These are phyloP conservation scores for Heteromyza rotundicornis DNA, from an alignment of 2,888 invertebrate genomes.

Conservation along the genomic window DNA sequence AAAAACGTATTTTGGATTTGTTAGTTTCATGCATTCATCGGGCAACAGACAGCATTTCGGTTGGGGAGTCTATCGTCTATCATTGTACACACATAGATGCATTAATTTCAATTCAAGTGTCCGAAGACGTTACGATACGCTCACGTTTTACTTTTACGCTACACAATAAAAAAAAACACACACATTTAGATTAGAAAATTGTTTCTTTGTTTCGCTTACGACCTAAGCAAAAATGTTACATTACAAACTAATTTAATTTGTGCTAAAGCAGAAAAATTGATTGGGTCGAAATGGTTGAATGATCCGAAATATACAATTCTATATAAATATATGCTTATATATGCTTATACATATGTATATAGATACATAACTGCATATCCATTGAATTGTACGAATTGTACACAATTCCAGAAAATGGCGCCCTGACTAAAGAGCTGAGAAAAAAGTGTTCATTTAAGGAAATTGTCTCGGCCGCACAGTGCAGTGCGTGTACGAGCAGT, in stretches of 20 bases:
- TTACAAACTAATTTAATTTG: conserved; percentile 14
- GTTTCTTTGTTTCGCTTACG: not conserved
- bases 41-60: conserved; percentile 18
- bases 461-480: no score
- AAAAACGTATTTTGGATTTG: no score
- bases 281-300: no score
- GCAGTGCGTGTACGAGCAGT: no score
- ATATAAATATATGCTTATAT: no score
- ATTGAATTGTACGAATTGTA: no score
- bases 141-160: not conserved
- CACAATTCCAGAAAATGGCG: no score
- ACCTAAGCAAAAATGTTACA: not conserved
- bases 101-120: not conserved
- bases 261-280: conserved; percentile 21
- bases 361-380: no score
- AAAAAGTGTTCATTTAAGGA: no score
- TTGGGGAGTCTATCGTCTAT: not conserved
- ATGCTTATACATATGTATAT: no score
- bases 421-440: no score
- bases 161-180: not conserved
- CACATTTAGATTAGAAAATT: not conserved
- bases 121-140: not conserved
- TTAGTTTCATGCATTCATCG: conserved; percentile 24
- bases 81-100: conserved; percentile 3
- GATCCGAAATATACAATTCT: no score